These are phyloP conservation scores for Lysiphlebus fabarum DNA, from an alignment of 1,140 invertebrate genomes.

Conservation along the genomic window DNA sequence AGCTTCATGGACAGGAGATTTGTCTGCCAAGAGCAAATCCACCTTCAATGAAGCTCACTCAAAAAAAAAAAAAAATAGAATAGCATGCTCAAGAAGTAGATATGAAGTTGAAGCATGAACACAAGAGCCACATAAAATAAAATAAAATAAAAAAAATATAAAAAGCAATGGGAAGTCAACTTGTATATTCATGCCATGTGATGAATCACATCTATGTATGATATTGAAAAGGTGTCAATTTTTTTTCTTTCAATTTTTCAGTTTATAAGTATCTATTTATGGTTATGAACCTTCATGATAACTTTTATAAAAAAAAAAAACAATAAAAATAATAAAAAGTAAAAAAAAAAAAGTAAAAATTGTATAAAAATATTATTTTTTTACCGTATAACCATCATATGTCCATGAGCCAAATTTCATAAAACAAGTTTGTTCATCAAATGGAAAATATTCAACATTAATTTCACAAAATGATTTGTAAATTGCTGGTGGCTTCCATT, in stretches of 20 bases:
- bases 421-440: slow-evolving; percentile 93
- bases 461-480: slow-evolving; percentile 98
- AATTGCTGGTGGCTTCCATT: slow-evolving; percentile 97
- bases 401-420: slow-evolving; percentile 98
- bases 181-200: neutral
- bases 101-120: neutral
- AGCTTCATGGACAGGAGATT: slow-evolving; percentile 39
- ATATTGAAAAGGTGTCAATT: no score
- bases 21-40: slow-evolving; percentile 38
- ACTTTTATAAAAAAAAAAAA: neutral
- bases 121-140: neutral
- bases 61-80: slow-evolving; percentile 13
- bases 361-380: slow-evolving; percentile 30
- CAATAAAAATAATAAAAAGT: neutral
- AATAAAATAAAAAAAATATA: slow-evolving; percentile 1
- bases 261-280: no score
- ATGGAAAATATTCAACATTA: slow-evolving; percentile 94
- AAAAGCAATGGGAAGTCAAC: neutral
- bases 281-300: no score
- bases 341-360: slow-evolving; percentile 1
- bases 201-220: slow-evolving; percentile 20
- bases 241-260: neutral
- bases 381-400: slow-evolving; percentile 87
- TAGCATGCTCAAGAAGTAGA: slow-evolving; percentile 12
- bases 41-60: slow-evolving; percentile 17